Percentiles rank a stretch among this genome's conserved stretches.
Conservation (phyloP, 2,888 invertebrate species). For the Thecophora atra region DNA sequence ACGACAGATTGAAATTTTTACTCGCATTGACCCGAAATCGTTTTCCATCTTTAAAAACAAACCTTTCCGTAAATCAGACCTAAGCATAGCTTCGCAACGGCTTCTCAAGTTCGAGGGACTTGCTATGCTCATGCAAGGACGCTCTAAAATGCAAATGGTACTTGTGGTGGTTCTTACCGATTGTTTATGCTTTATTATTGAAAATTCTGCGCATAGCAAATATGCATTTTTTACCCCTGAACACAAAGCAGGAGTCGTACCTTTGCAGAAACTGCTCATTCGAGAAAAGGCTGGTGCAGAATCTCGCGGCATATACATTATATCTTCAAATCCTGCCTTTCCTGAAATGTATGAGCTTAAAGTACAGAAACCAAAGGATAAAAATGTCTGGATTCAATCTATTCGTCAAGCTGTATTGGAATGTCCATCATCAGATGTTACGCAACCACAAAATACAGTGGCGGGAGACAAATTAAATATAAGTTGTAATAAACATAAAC, state of each 20-base stretch:
- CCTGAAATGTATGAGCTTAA: slow-evolving; percentile 97
- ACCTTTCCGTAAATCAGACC: slow-evolving; percentile 93
- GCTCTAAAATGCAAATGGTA: slow-evolving; percentile 89
- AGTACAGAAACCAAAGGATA: slow-evolving; percentile 87
- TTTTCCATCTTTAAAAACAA: slow-evolving; percentile 83
- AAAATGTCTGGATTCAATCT: slow-evolving; percentile 88
- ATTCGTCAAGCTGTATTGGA: slow-evolving; percentile 84
- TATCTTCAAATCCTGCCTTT: slow-evolving; percentile 88
- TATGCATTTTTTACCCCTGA: slow-evolving; percentile 93
- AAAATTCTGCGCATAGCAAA: slow-evolving; percentile 88
- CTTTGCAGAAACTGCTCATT: slow-evolving; percentile 89
- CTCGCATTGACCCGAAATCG: slow-evolving; percentile 91
- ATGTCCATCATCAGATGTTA: slow-evolving; percentile 81
- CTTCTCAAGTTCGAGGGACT: slow-evolving; percentile 89
- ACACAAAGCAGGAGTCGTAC: slow-evolving; percentile 94
- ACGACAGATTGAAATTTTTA: slow-evolving; percentile 90
- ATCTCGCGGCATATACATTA: slow-evolving; percentile 88
- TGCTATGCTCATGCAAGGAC: slow-evolving; percentile 88
- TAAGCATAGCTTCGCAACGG: slow-evolving; percentile 82
- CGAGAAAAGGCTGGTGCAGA: slow-evolving; percentile 94
- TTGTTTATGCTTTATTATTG: slow-evolving; percentile 89
- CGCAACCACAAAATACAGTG: slow-evolving; percentile 77
- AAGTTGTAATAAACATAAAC: slow-evolving; percentile 61
- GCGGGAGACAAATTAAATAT: slow-evolving; percentile 80
- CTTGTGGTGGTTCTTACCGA: slow-evolving; percentile 91